Percentiles rank a stretch among this genome's conserved stretches.
These are phyloP conservation scores for Hoplostethus atlanticus DNA, from an alignment of 2,797 vertebrate species.

Conservation along the genomic window DNA sequence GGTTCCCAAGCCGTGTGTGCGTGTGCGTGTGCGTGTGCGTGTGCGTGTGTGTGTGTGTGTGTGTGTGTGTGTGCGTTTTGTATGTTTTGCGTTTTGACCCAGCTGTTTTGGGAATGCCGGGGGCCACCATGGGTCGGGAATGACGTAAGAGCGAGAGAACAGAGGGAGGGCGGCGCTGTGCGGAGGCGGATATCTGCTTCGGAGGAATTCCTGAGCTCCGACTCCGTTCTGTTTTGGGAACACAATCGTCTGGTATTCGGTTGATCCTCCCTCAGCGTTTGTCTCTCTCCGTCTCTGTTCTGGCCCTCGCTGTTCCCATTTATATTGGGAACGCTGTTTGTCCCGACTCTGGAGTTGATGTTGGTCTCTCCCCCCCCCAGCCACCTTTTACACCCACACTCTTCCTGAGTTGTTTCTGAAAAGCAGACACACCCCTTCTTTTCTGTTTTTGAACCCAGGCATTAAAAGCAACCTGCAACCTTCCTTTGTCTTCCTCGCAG, in stretches of 20 bases:
- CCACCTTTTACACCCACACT: neutral
- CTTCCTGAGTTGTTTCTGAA: neutral
- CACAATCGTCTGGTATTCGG: constrained; percentile 70
- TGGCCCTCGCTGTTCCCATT: constrained; percentile 56
- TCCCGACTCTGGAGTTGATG: constrained; percentile 26
- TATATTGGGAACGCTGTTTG: constrained; percentile 61
- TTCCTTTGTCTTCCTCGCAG: constrained; percentile 44
- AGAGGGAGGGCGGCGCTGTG: constrained; percentile 25
- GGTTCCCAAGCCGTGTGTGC: constrained; percentile 67
- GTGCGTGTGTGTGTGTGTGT: neutral
- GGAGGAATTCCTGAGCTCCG: constrained; percentile 76
- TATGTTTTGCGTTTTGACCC: constrained; percentile 75
- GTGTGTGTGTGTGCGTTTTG: constrained; percentile 30
- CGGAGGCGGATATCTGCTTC: constrained; percentile 75
- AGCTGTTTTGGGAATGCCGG: constrained; percentile 79
- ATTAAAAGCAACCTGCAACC: neutral
- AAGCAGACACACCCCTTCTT: constrained; percentile 24
- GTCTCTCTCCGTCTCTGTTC: constrained; percentile 42
- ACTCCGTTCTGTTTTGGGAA: constrained; percentile 81
- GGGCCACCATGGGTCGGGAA: constrained; percentile 67
- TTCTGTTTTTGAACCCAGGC: neutral
- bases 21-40: neutral
- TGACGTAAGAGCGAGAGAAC: constrained; percentile 74
- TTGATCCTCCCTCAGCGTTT: constrained; percentile 67
- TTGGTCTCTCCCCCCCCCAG: constrained; percentile 15